These are phyloP conservation scores for Salvelinus fontinalis DNA, from an alignment of 2,113 vertebrate genomes.

Conservation along the genomic window DNA sequence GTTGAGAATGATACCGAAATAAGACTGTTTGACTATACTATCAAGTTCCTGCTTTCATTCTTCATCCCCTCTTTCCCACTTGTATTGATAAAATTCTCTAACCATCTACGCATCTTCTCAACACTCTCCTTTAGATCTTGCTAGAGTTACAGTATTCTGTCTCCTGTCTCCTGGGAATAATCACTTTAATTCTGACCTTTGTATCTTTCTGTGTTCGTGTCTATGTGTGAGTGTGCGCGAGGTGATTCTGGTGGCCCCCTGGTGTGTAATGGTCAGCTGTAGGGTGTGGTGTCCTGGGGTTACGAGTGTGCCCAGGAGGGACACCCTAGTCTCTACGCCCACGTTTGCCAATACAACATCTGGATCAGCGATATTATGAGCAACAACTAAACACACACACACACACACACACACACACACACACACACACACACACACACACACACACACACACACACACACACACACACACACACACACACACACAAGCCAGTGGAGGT, in stretches of 20 bases:
- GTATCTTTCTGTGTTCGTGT: background rate
- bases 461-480: constrained; percentile 6
- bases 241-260: constrained; percentile 79
- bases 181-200: too few species aligned
- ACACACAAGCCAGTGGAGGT: background rate
- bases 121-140: too few species aligned
- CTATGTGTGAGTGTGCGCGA: constrained; percentile 43
- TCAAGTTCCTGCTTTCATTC: background rate
- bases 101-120: too few species aligned
- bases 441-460: constrained; percentile 6
- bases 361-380: constrained; percentile 69
- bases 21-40: constrained; percentile 63
- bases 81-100: too few species aligned
- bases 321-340: constrained; percentile 77
- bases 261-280: constrained; percentile 72
- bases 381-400: constrained; percentile 54
- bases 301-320: constrained; percentile 70
- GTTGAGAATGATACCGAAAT: constrained; percentile 19
- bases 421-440: constrained; percentile 2
- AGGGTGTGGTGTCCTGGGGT: constrained; percentile 82
- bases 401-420: constrained; percentile 4
- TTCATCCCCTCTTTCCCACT: too few species aligned
- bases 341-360: constrained; percentile 74
- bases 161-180: background rate
- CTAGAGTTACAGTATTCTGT: too few species aligned